Conservation (phyloP, 2,113 vertebrate species). For the Mionectes macconnelli region DNA sequence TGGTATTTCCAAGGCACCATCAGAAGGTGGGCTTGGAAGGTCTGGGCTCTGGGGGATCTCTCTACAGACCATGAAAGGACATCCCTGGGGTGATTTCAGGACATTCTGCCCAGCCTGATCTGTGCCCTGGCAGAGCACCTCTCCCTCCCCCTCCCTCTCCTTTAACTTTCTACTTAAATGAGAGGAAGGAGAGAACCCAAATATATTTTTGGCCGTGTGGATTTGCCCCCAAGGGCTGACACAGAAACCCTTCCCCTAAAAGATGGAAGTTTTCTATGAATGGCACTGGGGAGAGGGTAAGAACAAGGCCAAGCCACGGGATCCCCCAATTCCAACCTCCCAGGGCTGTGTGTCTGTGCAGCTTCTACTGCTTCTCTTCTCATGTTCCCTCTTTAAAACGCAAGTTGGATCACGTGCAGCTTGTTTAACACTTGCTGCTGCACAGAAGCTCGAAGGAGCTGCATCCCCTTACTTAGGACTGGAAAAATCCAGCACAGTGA, state of each 20-base stretch:
- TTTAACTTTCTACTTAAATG: neutral
- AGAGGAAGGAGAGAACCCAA: neutral
- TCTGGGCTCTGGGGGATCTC: neutral
- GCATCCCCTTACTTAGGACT: neutral
- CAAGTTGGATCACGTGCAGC: neutral
- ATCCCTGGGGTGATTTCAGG: neutral
- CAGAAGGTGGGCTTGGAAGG: neutral
- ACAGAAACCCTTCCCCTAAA: neutral
- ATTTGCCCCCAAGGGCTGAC: neutral
- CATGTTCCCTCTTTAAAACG: neutral
- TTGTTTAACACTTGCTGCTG: conserved; percentile 20
- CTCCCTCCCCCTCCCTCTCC: neutral
- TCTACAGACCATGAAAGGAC: neutral
- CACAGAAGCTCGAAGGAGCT: conserved; percentile 16
- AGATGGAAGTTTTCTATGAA: neutral
- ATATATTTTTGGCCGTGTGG: neutral
- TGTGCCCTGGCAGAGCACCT: neutral
- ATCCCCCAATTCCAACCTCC: neutral
- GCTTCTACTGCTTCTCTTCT: neutral
- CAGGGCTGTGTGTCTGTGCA: neutral
- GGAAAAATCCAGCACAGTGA: neutral
- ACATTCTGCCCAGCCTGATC: neutral
- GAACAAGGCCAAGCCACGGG: neutral
- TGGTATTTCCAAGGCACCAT: neutral
- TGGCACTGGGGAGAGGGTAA: neutral